Percentiles rank a stretch among this genome's conserved stretches.
These are phyloP conservation scores for Tholera decimalis DNA, from an alignment of 2,888 invertebrate species.

Conservation along the genomic window DNA sequence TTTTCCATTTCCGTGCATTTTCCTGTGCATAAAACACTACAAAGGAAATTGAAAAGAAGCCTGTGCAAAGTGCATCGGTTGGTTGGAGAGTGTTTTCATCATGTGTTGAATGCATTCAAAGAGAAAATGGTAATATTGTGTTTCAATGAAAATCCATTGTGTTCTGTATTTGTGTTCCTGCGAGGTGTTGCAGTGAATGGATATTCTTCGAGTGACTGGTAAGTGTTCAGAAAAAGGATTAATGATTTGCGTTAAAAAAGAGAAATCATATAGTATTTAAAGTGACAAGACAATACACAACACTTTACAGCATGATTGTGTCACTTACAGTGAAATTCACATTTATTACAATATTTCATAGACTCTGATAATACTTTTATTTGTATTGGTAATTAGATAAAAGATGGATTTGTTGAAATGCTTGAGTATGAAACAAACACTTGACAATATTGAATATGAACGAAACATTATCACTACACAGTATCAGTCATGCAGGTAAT, in stretches of 20 bases:
- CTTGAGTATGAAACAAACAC: no score
- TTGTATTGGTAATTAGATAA: slow-evolving; percentile 1
- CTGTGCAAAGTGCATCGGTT: background rate
- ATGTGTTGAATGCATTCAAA: background rate
- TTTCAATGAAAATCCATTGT: background rate
- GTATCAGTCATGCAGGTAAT: background rate
- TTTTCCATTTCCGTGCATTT: background rate
- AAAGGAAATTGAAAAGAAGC: background rate
- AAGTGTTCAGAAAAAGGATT: background rate
- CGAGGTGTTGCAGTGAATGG: no score
- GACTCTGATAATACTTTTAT: slow-evolving; percentile 13
- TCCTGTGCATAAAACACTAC: background rate
- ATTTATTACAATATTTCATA: background rate
- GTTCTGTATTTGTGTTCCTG: background rate
- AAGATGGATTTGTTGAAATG: slow-evolving; percentile 13
- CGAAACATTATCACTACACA: background rate
- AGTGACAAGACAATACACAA: no score
- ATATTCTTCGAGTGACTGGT: background rate
- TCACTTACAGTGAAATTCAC: background rate
- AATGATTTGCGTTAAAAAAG: background rate
- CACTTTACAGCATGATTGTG: background rate
- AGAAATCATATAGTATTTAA: no score
- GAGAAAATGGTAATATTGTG: background rate
- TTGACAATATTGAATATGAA: background rate
- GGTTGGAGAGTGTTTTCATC: background rate